phyloP scores from a whole-genome alignment of 2,888 invertebrate species.

The Amiota minor region DNA sequence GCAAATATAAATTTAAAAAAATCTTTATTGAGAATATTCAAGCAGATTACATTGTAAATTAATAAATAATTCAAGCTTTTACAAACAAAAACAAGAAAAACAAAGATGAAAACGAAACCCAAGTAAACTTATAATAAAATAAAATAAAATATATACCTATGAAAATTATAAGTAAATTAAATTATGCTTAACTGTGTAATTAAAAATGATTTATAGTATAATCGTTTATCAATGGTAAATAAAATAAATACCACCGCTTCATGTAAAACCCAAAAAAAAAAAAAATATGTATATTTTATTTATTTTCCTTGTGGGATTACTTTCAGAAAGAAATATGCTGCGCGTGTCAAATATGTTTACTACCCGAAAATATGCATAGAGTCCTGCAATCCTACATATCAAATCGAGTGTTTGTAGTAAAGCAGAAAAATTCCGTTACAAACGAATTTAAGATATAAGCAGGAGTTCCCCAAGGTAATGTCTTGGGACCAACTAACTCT shows the following conservation, averaged over 20 bases:
- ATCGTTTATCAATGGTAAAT: constrained; percentile 69
- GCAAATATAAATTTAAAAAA: background rate
- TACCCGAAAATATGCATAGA: too few relatives aligned
- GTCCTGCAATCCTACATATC: too few relatives aligned
- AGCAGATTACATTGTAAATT: constrained; percentile 44
- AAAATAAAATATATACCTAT: constrained; percentile 4
- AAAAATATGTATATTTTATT: background rate
- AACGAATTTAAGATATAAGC: too few relatives aligned
- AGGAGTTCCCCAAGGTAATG: too few relatives aligned
- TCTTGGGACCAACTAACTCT: too few relatives aligned
- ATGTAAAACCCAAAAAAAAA: constrained; percentile 68
- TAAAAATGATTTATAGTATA: constrained; percentile 62
- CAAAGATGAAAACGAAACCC: constrained; percentile 52
- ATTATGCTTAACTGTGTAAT: constrained; percentile 52
- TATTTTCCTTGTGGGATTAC: background rate
- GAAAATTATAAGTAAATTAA: constrained; percentile 28
- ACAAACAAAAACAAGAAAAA: constrained; percentile 26
- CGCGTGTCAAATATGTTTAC: too few relatives aligned
- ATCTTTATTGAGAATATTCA: background rate
- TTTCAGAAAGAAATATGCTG: too few relatives aligned
- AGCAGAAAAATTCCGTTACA: too few relatives aligned
- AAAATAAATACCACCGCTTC: constrained; percentile 73
- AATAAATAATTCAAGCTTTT: constrained; percentile 46
- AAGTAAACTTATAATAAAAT: constrained; percentile 37
- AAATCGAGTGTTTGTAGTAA: too few relatives aligned